Evolutionary conservation across 1,140 invertebrate species (phyloP).

Genomic region (Saxidomus purpurata): DNA sequence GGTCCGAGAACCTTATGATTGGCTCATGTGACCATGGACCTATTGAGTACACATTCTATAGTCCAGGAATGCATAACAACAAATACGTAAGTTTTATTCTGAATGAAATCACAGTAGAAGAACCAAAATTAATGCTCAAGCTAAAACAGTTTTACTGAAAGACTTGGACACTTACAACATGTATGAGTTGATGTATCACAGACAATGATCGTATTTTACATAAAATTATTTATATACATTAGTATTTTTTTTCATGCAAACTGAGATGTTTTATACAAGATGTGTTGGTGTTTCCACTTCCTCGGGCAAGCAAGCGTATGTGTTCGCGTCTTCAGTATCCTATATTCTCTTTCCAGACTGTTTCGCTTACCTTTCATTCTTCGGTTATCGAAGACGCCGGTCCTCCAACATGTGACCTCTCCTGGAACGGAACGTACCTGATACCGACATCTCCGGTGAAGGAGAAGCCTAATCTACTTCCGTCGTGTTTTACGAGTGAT

Average conservation of each 20-base stretch:
- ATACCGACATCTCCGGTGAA: constrained; percentile 61
- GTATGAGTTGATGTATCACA: too few species aligned
- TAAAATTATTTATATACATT: too few species aligned
- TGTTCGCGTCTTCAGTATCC: too few species aligned
- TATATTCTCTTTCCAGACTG: constrained; percentile 67
- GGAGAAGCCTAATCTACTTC: constrained; percentile 67
- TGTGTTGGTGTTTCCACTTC: too few species aligned
- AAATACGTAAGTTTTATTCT: constrained; percentile 47
- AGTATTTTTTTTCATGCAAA: too few species aligned
- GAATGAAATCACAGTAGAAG: too few species aligned
- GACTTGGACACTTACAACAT: too few species aligned
- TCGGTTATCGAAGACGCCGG: constrained; percentile 80
- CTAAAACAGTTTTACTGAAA: too few species aligned
- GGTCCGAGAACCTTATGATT: constrained; percentile 9
- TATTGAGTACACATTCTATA: constrained; percentile 28
- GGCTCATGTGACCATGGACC: constrained; percentile 61
- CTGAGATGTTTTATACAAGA: too few species aligned
- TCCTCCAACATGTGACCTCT: constrained; percentile 74
- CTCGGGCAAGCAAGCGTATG: too few species aligned
- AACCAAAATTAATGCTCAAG: too few species aligned
- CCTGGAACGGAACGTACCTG: constrained; percentile 80
- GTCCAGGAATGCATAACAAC: constrained; percentile 15
- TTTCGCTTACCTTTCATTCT: constrained; percentile 75
- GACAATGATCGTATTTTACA: too few species aligned
- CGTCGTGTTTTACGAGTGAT: constrained; percentile 74